These are phyloP conservation scores for Carcharodon carcharias DNA, from an alignment of 2,797 vertebrate species.

Conservation along the genomic window DNA sequence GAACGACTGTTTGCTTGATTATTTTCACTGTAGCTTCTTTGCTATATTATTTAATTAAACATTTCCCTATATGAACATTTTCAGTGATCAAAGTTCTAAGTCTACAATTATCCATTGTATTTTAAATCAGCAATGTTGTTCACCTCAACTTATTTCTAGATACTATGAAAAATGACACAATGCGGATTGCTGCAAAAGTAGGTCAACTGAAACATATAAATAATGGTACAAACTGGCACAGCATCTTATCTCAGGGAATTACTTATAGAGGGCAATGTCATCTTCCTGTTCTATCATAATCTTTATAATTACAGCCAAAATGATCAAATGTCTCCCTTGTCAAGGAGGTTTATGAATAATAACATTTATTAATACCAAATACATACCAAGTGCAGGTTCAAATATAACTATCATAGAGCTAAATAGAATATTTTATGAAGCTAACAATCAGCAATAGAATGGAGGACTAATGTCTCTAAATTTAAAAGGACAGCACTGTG, in stretches of 20 bases:
- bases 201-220: constrained; percentile 33
- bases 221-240: constrained; percentile 7
- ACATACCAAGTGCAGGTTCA: not conserved
- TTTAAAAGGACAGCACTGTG: not conserved
- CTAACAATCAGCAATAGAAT: not conserved
- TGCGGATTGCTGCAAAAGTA: constrained; percentile 12
- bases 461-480: not conserved
- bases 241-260: not conserved
- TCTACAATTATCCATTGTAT: not conserved
- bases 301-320: not conserved
- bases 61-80: not conserved
- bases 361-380: not conserved
- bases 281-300: not conserved
- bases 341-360: not conserved
- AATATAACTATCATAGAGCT: not conserved
- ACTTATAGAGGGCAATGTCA: not conserved
- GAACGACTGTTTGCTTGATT: not conserved
- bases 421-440: not conserved
- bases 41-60: not conserved
- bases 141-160: not conserved
- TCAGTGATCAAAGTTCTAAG: not conserved
- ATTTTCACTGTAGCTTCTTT: not conserved
- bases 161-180: not conserved
- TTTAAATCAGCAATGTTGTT: constrained; percentile 11
- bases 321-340: not conserved